Evolutionary conservation across 2,888 invertebrate species (phyloP).

Genomic region (Aleiodes testaceus): DNA sequence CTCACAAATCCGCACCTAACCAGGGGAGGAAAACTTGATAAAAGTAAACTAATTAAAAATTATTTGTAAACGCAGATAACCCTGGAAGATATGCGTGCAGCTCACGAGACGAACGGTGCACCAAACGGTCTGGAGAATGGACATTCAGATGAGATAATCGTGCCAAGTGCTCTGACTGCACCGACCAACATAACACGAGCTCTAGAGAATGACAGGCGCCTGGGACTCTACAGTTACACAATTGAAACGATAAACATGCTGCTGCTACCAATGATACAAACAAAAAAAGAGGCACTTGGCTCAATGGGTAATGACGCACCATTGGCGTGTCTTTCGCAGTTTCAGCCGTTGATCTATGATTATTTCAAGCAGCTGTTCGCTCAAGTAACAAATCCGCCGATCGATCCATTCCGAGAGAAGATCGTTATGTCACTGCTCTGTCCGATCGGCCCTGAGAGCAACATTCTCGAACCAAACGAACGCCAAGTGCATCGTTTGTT

Average conservation of each 20-base stretch:
- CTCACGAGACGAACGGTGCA: slow-evolving; percentile 75
- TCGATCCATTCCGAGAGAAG: slow-evolving; percentile 98
- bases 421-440: slow-evolving; percentile 99
- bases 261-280: slow-evolving; percentile 95
- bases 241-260: slow-evolving; percentile 96
- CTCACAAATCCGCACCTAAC: too few relatives aligned
- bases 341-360: slow-evolving; percentile 95
- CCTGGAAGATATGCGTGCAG: slow-evolving; percentile 85
- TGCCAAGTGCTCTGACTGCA: slow-evolving; percentile 66
- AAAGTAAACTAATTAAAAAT: not conserved
- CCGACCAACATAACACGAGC: slow-evolving; percentile 58
- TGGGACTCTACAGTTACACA: slow-evolving; percentile 94
- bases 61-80: slow-evolving; percentile 78
- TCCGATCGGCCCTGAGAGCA: slow-evolving; percentile 96
- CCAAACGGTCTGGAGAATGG: slow-evolving; percentile 67
- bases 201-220: slow-evolving; percentile 83
- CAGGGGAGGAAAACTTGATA: not conserved
- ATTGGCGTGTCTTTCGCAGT: slow-evolving; percentile 95
- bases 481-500: slow-evolving; percentile 92
- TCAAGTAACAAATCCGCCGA: slow-evolving; percentile 99
- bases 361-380: slow-evolving; percentile 99
- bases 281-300: slow-evolving; percentile 98
- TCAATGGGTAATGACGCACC: slow-evolving; percentile 99
- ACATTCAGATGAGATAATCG: slow-evolving; percentile 69
- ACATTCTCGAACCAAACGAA: slow-evolving; percentile 92